phyloP scores from a whole-genome alignment of 2,888 invertebrate genomes.

The Gasteruption jaculator region DNA sequence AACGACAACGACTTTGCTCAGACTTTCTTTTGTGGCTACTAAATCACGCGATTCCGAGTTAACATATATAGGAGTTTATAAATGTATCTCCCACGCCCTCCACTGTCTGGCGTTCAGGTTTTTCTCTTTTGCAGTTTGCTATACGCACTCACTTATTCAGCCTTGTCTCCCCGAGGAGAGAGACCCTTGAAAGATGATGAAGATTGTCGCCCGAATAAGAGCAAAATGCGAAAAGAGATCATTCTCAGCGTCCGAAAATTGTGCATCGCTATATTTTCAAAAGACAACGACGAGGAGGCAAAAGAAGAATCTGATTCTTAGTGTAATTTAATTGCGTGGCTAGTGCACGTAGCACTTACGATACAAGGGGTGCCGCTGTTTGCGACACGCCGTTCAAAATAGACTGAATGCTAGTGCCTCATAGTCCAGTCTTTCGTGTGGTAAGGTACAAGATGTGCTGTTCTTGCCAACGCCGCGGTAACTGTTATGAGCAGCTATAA shows the following conservation, averaged over 20 bases:
- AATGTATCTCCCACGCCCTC: constrained; percentile 48
- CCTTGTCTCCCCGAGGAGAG: no score
- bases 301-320: no score
- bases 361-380: constrained; percentile 38
- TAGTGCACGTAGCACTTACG: constrained; percentile 28
- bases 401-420: constrained; percentile 41
- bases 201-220: no score
- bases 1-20: constrained; percentile 2
- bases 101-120: constrained; percentile 37
- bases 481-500: constrained; percentile 48
- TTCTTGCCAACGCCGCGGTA: constrained; percentile 33
- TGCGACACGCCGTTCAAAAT: constrained; percentile 38
- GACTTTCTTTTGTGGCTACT: constrained; percentile 30
- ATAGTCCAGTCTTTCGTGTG: constrained; percentile 36
- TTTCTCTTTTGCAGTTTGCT: no score
- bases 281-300: no score
- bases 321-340: no score
- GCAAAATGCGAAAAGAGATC: no score
- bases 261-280: no score
- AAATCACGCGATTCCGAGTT: constrained; percentile 37
- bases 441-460: no score
- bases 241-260: no score
- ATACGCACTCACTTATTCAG: no score
- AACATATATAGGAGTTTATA: constrained; percentile 41
- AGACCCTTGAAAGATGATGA: no score